Evolutionary conservation across 2,113 vertebrate genomes (phyloP).

Genomic region (Brachyistius frenatus): DNA sequence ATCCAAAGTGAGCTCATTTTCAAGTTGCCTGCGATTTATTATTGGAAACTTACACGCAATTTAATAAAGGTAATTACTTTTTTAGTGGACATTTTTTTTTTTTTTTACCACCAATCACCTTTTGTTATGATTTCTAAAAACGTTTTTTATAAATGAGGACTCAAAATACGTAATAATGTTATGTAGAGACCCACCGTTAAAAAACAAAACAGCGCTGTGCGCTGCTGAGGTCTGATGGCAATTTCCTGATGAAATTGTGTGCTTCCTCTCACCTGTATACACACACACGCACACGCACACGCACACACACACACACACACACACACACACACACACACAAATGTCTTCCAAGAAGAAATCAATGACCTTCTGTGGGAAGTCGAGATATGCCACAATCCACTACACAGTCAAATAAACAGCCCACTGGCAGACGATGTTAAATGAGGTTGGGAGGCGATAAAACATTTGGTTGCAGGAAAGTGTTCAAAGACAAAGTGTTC

Average conservation of each 20-base stretch:
- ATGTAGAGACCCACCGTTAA: conserved; percentile 14
- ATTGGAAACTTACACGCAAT: too few species aligned
- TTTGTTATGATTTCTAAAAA: too few species aligned
- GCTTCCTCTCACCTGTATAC: too few species aligned
- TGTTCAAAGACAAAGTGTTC: conserved; percentile 19
- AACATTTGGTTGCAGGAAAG: conserved; percentile 24
- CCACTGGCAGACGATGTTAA: conserved; percentile 46
- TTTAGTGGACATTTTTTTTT: too few species aligned
- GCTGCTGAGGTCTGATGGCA: conserved; percentile 14
- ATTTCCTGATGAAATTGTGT: conserved; percentile 56
- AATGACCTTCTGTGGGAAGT: conserved; percentile 60
- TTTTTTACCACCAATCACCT: too few species aligned
- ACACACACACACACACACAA: conserved; percentile 1
- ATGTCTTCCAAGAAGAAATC: conserved; percentile 62
- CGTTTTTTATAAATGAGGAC: too few species aligned
- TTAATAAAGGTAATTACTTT: too few species aligned
- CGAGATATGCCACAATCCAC: conserved; percentile 53
- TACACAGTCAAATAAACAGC: conserved; percentile 52
- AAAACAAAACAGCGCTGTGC: not conserved
- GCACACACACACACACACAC: conserved; percentile 8
- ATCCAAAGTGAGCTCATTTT: too few species aligned
- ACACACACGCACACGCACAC: not conserved
- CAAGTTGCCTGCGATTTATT: too few species aligned
- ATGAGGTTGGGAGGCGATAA: conserved; percentile 41
- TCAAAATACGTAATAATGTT: not conserved